A percentile compares a stretch with the other conserved stretches of the same genome.
Evolutionary conservation across 2,113 vertebrate genomes (phyloP).

Genomic region (Cheilinus undulatus): DNA sequence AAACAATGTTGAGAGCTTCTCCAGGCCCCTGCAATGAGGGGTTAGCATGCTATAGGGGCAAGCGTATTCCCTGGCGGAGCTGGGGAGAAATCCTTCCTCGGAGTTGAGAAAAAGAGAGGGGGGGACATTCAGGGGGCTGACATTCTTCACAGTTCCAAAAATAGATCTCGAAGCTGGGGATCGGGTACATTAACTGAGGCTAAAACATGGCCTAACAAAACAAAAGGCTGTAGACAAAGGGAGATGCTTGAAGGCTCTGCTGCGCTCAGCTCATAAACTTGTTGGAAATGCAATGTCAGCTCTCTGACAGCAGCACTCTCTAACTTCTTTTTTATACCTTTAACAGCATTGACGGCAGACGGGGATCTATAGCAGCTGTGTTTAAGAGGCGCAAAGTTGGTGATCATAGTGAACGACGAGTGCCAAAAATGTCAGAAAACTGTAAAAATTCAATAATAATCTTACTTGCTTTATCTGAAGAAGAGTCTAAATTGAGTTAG

Average conservation of each 20-base stretch:
- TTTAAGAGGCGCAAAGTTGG: not conserved
- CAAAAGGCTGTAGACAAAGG: slow-evolving; percentile 25
- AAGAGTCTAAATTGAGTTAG: too few relatives aligned
- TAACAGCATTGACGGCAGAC: not conserved
- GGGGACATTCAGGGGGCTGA: slow-evolving; percentile 27
- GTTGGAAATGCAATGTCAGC: not conserved
- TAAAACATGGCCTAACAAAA: slow-evolving; percentile 49
- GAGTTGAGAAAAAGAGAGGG: slow-evolving; percentile 7
- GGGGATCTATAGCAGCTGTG: not conserved
- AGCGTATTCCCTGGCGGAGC: slow-evolving; percentile 61
- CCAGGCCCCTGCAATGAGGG: slow-evolving; percentile 61
- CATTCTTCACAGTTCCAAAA: slow-evolving; percentile 74
- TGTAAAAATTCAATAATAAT: too few relatives aligned
- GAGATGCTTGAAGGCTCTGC: not conserved
- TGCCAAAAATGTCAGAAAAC: too few relatives aligned
- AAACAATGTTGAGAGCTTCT: slow-evolving; percentile 69
- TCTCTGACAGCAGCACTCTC: slow-evolving; percentile 9
- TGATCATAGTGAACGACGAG: not conserved
- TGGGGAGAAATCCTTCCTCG: slow-evolving; percentile 54
- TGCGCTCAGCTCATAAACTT: slow-evolving; percentile 22
- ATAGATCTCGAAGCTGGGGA: slow-evolving; percentile 63
- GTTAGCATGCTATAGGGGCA: slow-evolving; percentile 74
- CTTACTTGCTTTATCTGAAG: too few relatives aligned
- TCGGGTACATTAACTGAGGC: slow-evolving; percentile 40
- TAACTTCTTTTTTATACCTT: not conserved